A percentile compares a stretch with the other conserved stretches of the same genome.
phyloP scores from a whole-genome alignment of 2,888 invertebrate genomes.

The Nephrotoma appendiculata region DNA sequence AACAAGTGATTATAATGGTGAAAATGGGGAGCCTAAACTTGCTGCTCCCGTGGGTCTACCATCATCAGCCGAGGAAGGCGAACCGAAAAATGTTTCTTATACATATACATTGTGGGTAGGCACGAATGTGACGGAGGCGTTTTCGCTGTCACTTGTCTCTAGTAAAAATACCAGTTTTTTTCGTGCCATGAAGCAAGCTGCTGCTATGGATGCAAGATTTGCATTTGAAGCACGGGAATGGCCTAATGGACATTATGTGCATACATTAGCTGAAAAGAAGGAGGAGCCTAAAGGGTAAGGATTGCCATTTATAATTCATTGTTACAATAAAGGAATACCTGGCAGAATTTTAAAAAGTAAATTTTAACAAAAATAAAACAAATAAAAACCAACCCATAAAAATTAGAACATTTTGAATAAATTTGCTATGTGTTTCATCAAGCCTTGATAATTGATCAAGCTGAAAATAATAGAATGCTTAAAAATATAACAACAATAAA shows the following conservation, averaged over 20 bases:
- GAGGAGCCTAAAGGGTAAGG: conserved; percentile 32
- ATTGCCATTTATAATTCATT: background rate
- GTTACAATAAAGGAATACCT: too few species aligned
- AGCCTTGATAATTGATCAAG: too few species aligned
- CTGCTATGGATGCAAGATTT: conserved; percentile 56
- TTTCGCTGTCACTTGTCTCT: conserved; percentile 59
- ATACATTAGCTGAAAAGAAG: conserved; percentile 49
- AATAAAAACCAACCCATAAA: too few species aligned
- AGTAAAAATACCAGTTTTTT: conserved; percentile 54
- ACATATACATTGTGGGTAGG: conserved; percentile 83
- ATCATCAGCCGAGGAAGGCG: conserved; percentile 31
- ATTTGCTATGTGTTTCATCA: too few species aligned
- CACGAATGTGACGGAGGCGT: conserved; percentile 68
- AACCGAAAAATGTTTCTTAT: conserved; percentile 50
- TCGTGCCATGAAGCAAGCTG: conserved; percentile 70
- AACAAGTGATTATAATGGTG: conserved; percentile 28
- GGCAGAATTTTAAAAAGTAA: too few species aligned
- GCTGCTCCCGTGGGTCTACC: conserved; percentile 31
- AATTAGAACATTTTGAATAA: too few species aligned
- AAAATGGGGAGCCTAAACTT: conserved; percentile 32
- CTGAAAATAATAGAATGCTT: too few species aligned
- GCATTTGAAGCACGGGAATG: conserved; percentile 73
- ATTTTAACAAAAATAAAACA: too few species aligned
- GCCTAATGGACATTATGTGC: conserved; percentile 87
- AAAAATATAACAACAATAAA: too few species aligned